Evolutionary conservation across 2,797 vertebrate genomes (phyloP).

Genomic region (Mormyrus hasselquistii): DNA sequence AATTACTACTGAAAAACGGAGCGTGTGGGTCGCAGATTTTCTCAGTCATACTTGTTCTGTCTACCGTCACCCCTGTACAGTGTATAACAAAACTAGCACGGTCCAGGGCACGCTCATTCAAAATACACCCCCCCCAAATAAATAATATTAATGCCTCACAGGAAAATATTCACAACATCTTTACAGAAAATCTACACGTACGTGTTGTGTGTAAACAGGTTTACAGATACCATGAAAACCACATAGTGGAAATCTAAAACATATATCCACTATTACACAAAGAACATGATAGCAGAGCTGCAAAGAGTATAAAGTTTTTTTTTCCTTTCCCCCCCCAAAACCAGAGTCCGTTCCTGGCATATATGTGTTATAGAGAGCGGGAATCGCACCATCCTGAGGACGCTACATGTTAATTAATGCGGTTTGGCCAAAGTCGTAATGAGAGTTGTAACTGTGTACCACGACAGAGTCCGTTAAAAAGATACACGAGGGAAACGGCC

Average conservation of each 20-base stretch:
- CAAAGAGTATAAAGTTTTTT: background rate
- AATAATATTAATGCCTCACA: constrained; percentile 24
- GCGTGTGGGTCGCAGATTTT: background rate
- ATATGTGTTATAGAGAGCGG: background rate
- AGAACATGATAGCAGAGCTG: background rate
- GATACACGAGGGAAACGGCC: background rate
- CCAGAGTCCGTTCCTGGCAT: background rate
- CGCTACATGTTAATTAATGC: background rate
- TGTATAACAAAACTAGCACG: background rate
- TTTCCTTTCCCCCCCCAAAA: background rate
- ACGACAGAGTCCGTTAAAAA: background rate
- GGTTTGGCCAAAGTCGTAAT: background rate
- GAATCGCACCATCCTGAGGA: background rate
- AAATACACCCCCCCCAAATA: constrained; percentile 3
- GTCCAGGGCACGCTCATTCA: background rate
- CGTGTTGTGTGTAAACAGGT: constrained; percentile 19
- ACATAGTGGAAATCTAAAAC: constrained; percentile 16
- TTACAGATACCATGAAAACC: constrained; percentile 12
- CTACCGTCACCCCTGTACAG: background rate
- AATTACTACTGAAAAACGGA: background rate
- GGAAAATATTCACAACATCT: constrained; percentile 27
- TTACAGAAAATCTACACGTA: constrained; percentile 19
- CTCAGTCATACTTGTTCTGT: background rate
- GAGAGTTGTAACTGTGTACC: background rate
- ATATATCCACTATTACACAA: constrained; percentile 11